Conservation (phyloP, 2,888 invertebrate genomes). For the Emesis russula region DNA sequence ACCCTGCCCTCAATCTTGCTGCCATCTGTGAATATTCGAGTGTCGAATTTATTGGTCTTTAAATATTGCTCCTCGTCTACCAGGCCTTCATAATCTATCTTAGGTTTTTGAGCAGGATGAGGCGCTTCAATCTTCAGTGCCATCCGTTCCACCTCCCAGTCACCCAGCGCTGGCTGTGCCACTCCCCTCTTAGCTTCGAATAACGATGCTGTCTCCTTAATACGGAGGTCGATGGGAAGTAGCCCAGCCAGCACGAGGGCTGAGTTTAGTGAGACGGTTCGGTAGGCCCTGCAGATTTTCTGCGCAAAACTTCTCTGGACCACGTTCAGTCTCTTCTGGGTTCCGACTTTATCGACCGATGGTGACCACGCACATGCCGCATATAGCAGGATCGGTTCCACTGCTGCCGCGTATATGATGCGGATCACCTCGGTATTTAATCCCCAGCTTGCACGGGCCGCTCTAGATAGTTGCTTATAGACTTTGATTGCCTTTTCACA, state of each 20-base stretch:
- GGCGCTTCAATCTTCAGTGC: neutral
- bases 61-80: too few relatives aligned
- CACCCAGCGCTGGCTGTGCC: neutral
- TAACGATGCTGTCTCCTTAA: slow-evolving; percentile 59
- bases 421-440: slow-evolving; percentile 45
- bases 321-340: slow-evolving; percentile 42
- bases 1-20: too few relatives aligned
- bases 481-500: too few relatives aligned
- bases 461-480: too few relatives aligned
- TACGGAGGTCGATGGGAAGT: slow-evolving; percentile 64
- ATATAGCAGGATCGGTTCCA: slow-evolving; percentile 67
- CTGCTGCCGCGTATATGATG: slow-evolving; percentile 54
- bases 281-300: slow-evolving; percentile 58
- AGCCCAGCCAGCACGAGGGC: slow-evolving; percentile 40
- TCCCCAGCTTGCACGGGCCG: slow-evolving; percentile 43
- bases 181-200: slow-evolving; percentile 39
- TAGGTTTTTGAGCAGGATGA: too few relatives aligned
- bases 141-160: neutral
- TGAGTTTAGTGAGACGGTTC: slow-evolving; percentile 71
- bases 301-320: slow-evolving; percentile 52
- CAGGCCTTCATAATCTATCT: too few relatives aligned
- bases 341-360: slow-evolving; percentile 32
- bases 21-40: too few relatives aligned
- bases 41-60: too few relatives aligned
- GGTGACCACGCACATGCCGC: slow-evolving; percentile 57